Evolutionary conservation across 2,797 vertebrate genomes (phyloP), one percentile per base, ranked within the genome.

Genomic region (Sorex maritimensis): DNA sequence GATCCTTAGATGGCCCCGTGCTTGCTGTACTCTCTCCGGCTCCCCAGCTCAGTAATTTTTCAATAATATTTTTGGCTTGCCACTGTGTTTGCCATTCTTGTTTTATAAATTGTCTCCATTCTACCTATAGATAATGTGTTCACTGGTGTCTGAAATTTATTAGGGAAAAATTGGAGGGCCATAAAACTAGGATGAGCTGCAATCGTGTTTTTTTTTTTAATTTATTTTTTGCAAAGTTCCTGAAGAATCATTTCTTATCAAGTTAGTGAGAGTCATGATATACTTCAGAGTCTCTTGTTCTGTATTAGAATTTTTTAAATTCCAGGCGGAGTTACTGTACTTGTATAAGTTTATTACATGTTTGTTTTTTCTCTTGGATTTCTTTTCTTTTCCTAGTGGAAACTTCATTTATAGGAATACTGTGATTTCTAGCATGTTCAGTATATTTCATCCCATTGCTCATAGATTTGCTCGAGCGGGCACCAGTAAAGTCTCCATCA

Each of bases 331-430:
- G 67, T 49, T 89, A 92, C 63, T 58, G 23, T 65, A 81, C 52
- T 65, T 13, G 38, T 38, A 46, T 71, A 46, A 55, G 71, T 61
- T 73, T 17, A 23, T 78, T 81, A 71, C 52, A 81, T 80, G 21
- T 72, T 78, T 73, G 8, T 82, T 83, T 90, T 3, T 17, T 90
- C 71, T 92, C 9, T 73, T 92, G 13, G 17, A 68, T 89, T 61
- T 19, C 26, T 9, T 68, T 93, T 81, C 2, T 19, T 49, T 69
- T 88, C 34, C 44, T 13, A 46, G 63, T 44, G 24, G 21, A 81
- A 77, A 1, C 1, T 7, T 79, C 26, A 49, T 79, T 68, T 68
- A 90, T 38, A 41, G 72, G 23, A 81, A 77, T 28, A 26, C 3
- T 67, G 2, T 72, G 44, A 65, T 26, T 86, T 82, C 46, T 6